phyloP scores from a whole-genome alignment of 2,797 vertebrate genomes.

The Gymnodraco acuticeps region DNA sequence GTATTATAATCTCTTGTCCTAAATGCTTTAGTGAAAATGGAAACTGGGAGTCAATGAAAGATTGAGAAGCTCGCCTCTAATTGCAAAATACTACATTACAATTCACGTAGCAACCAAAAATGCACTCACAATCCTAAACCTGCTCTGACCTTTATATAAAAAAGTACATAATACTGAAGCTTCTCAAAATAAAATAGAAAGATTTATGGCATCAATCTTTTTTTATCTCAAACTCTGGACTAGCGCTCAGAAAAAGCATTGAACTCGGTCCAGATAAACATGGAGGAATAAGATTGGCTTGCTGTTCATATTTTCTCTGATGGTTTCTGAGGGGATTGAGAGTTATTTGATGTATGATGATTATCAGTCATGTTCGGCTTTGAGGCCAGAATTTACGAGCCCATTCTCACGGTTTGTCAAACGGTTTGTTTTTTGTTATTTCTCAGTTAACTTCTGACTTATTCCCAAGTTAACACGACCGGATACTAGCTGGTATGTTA shows the following conservation, averaged over 20 bases:
- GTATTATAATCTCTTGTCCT: neutral
- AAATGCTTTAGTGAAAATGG: neutral
- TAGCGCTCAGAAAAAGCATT: constrained; percentile 52
- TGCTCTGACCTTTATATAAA: constrained; percentile 6
- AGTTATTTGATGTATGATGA: constrained; percentile 72
- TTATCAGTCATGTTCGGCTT: constrained; percentile 65
- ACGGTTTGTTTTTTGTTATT: constrained; percentile 25
- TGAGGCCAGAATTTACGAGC: constrained; percentile 54
- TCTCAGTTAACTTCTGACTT: constrained; percentile 25
- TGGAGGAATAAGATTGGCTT: constrained; percentile 63
- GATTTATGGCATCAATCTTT: constrained; percentile 44
- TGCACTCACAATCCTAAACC: constrained; percentile 21
- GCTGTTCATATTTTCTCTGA: constrained; percentile 55
- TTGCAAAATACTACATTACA: constrained; percentile 10
- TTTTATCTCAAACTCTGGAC: constrained; percentile 42
- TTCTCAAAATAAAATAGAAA: constrained; percentile 59
- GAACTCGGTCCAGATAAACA: constrained; percentile 64
- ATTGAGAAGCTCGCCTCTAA: neutral
- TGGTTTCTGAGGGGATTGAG: constrained; percentile 73
- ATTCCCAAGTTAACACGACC: constrained; percentile 2
- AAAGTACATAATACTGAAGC: neutral
- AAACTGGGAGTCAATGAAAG: neutral
- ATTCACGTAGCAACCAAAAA: constrained; percentile 3
- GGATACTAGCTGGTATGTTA: neutral
- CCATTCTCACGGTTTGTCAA: constrained; percentile 63